Conservation (phyloP, 2,113 vertebrate genomes). For the Microtus ochrogaster region DNA sequence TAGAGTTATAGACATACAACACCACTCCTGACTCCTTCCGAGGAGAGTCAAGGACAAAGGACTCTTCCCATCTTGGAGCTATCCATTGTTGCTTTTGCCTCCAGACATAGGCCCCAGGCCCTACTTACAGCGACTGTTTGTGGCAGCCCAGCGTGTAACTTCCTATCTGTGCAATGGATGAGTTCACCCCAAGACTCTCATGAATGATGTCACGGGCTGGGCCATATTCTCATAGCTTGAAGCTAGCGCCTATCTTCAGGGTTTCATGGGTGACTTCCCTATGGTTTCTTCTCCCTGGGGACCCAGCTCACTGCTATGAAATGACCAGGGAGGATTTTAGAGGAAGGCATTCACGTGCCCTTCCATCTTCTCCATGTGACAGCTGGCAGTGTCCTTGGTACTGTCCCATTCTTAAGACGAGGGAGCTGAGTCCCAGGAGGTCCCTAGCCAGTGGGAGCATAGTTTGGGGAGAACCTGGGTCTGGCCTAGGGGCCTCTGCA, state of each 20-base stretch:
- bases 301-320: not conserved
- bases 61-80: not conserved
- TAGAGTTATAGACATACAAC: not conserved
- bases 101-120: not conserved
- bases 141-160: not conserved
- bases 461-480: not conserved
- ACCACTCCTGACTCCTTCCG: not conserved
- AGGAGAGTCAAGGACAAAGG: not conserved
- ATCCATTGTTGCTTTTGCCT: not conserved
- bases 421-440: not conserved
- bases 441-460: not conserved
- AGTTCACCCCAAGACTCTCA: not conserved
- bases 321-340: accelerated
- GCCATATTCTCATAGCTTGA: not conserved
- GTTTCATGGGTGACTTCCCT: not conserved
- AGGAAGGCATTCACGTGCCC: too few species aligned
- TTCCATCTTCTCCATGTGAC: too few species aligned
- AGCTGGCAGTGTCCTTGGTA: accelerated
- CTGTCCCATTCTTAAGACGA: not conserved
- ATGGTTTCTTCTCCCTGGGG: accelerated
- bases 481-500: not conserved
- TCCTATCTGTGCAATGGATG: not conserved
- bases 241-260: not conserved
- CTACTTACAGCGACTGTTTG: not conserved
- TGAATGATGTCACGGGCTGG: not conserved